Evolutionary conservation across 2,888 invertebrate species (phyloP), one percentile per base, ranked within the genome.

Genomic region (Onchidella celtica): DNA sequence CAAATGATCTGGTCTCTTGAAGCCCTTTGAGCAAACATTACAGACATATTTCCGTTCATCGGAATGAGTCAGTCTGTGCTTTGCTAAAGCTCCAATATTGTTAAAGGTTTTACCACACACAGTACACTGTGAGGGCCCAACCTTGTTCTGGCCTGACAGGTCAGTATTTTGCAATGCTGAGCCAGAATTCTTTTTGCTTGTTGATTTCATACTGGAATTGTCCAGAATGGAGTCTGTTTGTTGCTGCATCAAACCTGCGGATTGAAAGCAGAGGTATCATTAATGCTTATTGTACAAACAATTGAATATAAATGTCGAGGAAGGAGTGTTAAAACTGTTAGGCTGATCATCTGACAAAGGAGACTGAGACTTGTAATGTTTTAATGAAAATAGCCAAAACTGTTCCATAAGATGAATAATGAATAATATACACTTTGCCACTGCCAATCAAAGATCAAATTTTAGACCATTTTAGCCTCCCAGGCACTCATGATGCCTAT

Each of bases 1-100:
- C 97, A 99, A 95, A 95, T 99, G 98, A 95, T 99, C 99, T 94
- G 99, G 98, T 93, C 99, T 95, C 95, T 99, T 99, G 95, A 99
- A 99, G 88, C 98, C 98, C 94, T 99, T 99, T 86, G 97, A 96
- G 94, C 99, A 99, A 94, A 98, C 97, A 92, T 96, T 96, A 94
- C 99, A 99, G 87, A 97, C 97, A 94, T 98, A 98, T 94, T 98
- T 98, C 90, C 99, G 95, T 93, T 99, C 99, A 94, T 99, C 98
- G 94, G 98, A 98, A 95, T 99, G 99, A 88, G 98, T 99, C 93
- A 99, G 95, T 94, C 98, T 98, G 97, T 93, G 93, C 84, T 93
- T 93, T 34, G 93, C 98, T 92, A 99, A 95, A 85, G 98, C 98
- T 90, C 98, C 98, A 88, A 98, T 98, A 94, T 98, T 99, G 93